Evolutionary conservation across 2,888 invertebrate species (phyloP).

Genomic region (Trichogramma evanescens): DNA sequence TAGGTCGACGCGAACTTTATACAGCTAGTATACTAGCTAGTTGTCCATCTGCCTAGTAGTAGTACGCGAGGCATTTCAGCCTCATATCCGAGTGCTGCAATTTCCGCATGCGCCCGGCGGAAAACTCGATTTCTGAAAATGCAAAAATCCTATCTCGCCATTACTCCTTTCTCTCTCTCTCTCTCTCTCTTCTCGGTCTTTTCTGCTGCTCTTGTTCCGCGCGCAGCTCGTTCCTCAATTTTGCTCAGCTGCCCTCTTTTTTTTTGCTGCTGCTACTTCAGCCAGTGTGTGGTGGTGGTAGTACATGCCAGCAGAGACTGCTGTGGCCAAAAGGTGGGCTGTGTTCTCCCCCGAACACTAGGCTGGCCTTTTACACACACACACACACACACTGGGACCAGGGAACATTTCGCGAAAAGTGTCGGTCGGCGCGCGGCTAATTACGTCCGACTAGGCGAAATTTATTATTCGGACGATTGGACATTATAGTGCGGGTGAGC

Average conservation of each 20-base stretch:
- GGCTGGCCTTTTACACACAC: no score
- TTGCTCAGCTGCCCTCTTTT: no score
- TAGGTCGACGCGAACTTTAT: no score
- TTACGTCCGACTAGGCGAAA: neutral
- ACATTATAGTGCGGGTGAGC: no score
- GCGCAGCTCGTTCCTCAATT: neutral
- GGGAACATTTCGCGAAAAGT: constrained; percentile 6
- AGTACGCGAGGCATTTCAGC: neutral
- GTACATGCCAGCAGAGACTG: no score
- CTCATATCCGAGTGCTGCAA: constrained; percentile 11
- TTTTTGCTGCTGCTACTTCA: no score
- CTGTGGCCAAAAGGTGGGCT: no score
- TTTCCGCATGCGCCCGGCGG: constrained; percentile 2
- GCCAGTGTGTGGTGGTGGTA: no score
- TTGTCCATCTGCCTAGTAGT: neutral
- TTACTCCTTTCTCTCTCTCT: neutral
- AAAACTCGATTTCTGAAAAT: constrained; percentile 19
- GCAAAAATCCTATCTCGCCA: constrained; percentile 7
- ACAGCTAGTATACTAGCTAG: neutral
- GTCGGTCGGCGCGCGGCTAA: constrained; percentile 8
- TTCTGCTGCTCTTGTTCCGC: neutral
- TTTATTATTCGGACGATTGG: constrained; percentile 10
- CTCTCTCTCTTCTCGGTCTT: neutral
- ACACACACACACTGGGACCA: no score
- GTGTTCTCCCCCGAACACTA: no score